Base-by-base conservation (phyloP, 1,140 invertebrate species). In the Meteorus sp. region DNA sequence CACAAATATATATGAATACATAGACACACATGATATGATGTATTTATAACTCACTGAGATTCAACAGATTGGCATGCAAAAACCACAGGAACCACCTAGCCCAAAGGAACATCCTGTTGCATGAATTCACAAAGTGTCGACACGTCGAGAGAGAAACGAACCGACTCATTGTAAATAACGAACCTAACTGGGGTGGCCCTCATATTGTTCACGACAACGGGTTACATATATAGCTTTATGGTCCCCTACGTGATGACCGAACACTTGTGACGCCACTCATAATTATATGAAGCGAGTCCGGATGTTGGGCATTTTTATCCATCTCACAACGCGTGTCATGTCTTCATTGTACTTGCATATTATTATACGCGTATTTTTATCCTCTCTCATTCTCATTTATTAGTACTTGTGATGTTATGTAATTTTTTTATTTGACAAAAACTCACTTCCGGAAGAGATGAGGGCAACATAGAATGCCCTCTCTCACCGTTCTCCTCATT, bases 21-120 rank as follows among this genome's bases (percentile, higher is more conserved):
- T n/a, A 39, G 35, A 39, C 17, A 39, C 35, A 39, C 13, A 39
- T 15, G 35, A 39, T 39, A 39, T 39, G 35, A 39, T 39, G 13
- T 39, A 39, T 39, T 39, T n/a, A n/a, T n/a, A n/a, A 70, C 73
- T 75, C 59, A 75, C 73, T 69, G 23, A 73, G 39, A 43, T 55
- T 60, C 11, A 70, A 58, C 39, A 72, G 37, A 64, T 72, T 68
- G 45, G 56, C 51, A 41, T 64, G 68, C 33, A 65, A 43, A 22
- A 59, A 62, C 61, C 65, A 71, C 15, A 73, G 44, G 15, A 75
- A 56, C 61, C 66, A 72, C 29, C 64, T 62, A 20, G 56, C 60
- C 69, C 71, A 73, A 3, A 53, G 51, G 5, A 68, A 60, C 50
- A 69, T 11, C n/a, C 22, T 48, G 27, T 50, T 17, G 15, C 23